Conservation (phyloP, 2,797 vertebrate species). For the Halcyon badia region DNA sequence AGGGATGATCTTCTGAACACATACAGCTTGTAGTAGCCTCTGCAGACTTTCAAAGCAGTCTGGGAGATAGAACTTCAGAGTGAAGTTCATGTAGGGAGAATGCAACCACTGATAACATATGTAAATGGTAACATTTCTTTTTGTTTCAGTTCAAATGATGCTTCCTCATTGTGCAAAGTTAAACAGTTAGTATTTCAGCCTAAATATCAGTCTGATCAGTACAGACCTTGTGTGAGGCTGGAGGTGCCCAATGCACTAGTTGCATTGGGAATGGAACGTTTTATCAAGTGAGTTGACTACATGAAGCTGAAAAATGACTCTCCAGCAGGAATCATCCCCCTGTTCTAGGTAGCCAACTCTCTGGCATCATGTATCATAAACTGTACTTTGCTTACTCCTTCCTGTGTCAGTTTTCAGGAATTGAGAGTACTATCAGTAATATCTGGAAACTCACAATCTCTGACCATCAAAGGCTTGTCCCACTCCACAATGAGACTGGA, state of each 20-base stretch:
- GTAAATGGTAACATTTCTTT: neutral
- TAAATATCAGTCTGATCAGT: neutral
- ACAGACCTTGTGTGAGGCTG: neutral
- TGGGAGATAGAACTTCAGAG: neutral
- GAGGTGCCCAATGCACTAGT: neutral
- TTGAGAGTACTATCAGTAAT: neutral
- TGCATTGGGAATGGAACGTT: fast-evolving
- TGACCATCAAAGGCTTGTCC: neutral
- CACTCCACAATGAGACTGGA: neutral
- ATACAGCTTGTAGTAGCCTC: neutral
- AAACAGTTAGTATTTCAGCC: neutral
- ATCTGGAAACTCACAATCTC: neutral
- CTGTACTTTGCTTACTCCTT: neutral
- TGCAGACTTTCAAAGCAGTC: neutral
- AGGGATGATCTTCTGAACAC: neutral
- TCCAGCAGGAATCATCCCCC: neutral
- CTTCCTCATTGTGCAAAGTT: neutral
- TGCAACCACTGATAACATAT: neutral
- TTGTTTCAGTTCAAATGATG: neutral
- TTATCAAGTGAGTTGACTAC: neutral
- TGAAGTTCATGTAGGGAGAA: neutral
- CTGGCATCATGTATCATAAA: neutral
- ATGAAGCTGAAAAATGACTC: neutral
- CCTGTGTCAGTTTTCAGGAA: neutral
- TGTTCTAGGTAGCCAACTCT: neutral